Conservation (phyloP, 2,113 vertebrate species). For the Catagonus wagneri region DNA sequence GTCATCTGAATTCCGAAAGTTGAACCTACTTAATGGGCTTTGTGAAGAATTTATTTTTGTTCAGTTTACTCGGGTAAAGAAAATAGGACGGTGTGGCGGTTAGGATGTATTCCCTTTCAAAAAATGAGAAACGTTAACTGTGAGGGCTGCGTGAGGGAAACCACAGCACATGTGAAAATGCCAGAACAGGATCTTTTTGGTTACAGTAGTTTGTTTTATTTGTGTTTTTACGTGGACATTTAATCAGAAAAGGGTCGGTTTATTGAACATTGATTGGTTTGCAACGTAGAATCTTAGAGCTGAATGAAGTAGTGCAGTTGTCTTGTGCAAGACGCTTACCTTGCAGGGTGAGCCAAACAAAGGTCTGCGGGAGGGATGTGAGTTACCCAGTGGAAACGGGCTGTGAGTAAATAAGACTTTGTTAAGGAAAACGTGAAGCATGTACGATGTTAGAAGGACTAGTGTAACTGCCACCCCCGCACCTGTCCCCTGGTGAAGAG, state of each 20-base stretch:
- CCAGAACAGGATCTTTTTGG: not conserved
- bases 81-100: not conserved
- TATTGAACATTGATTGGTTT: constrained; percentile 1
- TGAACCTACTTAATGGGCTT: not conserved
- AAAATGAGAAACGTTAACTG: not conserved
- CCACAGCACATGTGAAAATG: not conserved
- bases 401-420: not conserved
- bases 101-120: not conserved
- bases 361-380: not conserved
- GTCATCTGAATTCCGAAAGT: not conserved
- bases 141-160: not conserved
- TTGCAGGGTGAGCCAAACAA: not conserved
- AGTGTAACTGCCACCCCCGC: not conserved
- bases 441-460: not conserved
- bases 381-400: not conserved
- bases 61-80: not conserved
- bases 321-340: not conserved
- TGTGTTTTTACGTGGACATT: not conserved
- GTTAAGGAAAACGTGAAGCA: not conserved
- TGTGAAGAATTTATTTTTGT: constrained; percentile 8
- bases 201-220: not conserved
- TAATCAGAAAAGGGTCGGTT: not conserved
- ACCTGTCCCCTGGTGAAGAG: not conserved
- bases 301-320: not conserved
- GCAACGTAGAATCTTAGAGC: constrained; percentile 28